Evolutionary conservation across 2,797 vertebrate species (phyloP).

Genomic region (Enteromius anoplus): DNA sequence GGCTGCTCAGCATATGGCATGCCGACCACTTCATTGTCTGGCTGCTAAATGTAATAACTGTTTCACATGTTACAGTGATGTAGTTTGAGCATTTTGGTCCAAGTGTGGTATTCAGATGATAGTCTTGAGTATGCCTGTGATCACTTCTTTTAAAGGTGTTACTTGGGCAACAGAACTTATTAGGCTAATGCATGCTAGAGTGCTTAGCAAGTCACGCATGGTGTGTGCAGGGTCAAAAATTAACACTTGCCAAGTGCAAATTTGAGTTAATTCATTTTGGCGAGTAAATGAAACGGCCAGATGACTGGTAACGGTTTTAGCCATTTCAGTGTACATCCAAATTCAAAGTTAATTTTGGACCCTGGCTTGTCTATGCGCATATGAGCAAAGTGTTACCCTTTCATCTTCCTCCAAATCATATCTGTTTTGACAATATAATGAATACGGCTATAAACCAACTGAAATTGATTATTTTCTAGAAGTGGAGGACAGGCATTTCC

Average conservation of each 20-base stretch:
- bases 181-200: slow-evolving; percentile 31
- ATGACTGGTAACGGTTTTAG: background rate
- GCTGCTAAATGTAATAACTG: background rate
- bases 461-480: background rate
- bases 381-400: background rate
- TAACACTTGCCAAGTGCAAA: slow-evolving; percentile 22
- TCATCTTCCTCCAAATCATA: background rate
- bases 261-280: background rate
- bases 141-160: slow-evolving; percentile 18
- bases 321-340: background rate
- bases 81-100: slow-evolving; percentile 28
- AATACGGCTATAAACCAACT: background rate
- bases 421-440: slow-evolving; percentile 31
- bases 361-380: background rate
- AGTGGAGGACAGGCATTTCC: background rate
- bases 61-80: slow-evolving; percentile 24
- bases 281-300: background rate
- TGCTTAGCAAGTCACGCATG: slow-evolving; percentile 8
- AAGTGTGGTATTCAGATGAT: slow-evolving; percentile 26
- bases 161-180: slow-evolving; percentile 12
- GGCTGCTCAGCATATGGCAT: slow-evolving; percentile 26
- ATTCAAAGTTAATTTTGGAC: background rate
- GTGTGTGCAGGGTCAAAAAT: slow-evolving; percentile 14
- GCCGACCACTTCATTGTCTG: slow-evolving; percentile 7
- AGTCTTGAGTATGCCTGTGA: slow-evolving; percentile 42